phyloP scores from a whole-genome alignment of 2,113 vertebrate species.

The Oenanthe oenanthe region DNA sequence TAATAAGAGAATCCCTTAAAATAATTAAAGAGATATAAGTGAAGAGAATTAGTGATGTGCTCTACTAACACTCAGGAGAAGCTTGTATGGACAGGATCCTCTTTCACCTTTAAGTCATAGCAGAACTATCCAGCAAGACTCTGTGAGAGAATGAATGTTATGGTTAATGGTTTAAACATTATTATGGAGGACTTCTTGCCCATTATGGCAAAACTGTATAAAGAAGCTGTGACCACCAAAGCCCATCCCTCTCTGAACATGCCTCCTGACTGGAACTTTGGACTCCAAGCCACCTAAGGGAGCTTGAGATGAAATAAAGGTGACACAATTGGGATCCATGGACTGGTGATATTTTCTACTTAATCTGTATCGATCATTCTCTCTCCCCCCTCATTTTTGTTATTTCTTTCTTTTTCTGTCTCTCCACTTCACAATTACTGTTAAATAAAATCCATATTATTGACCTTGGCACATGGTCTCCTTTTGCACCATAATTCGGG shows the following conservation, averaged over 20 bases:
- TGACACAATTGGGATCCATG: not conserved
- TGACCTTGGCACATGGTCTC: not conserved
- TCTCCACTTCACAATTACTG: not conserved
- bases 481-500: not conserved
- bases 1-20: not conserved
- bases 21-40: not conserved
- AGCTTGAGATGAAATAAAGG: not conserved
- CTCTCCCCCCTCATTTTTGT: not conserved
- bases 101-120: not conserved
- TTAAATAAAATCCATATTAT: not conserved
- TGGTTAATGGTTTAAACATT: not conserved
- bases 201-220: not conserved
- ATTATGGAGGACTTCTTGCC: not conserved
- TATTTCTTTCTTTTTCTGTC: not conserved
- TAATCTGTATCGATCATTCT: not conserved
- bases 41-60: not conserved
- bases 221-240: not conserved
- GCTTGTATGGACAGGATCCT: not conserved
- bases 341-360: not conserved
- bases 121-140: not conserved
- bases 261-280: not conserved
- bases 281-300: not conserved
- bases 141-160: not conserved
- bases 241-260: not conserved
- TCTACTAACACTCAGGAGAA: not conserved